These are phyloP conservation scores for Dasysyrphus tricinctus DNA, from an alignment of 2,888 invertebrate genomes.

Conservation along the genomic window DNA sequence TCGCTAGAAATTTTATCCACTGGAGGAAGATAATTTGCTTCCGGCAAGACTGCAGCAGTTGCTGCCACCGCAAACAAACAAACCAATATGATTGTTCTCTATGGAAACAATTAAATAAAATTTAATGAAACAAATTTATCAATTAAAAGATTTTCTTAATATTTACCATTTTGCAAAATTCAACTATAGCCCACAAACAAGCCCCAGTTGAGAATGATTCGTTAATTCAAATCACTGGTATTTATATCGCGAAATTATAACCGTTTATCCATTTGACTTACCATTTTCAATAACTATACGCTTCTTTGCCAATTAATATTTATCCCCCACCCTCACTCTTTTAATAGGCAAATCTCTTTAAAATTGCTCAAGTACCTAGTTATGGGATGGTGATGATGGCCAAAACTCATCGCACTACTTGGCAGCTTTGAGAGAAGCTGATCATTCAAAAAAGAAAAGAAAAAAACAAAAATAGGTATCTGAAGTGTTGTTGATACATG, in stretches of 20 bases:
- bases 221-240: slow-evolving; percentile 36
- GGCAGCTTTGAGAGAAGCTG: slow-evolving; percentile 1
- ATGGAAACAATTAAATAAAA: slow-evolving; percentile 2
- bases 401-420: slow-evolving; percentile 17
- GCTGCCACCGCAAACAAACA: slow-evolving; percentile 58
- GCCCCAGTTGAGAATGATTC: slow-evolving; percentile 67
- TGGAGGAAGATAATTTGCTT: slow-evolving; percentile 58
- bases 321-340: background rate
- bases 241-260: slow-evolving; percentile 59
- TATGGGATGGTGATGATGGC: background rate
- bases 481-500: slow-evolving; percentile 36
- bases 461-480: background rate
- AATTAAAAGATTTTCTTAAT: background rate
- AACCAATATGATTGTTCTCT: slow-evolving; percentile 56
- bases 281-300: slow-evolving; percentile 26
- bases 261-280: slow-evolving; percentile 33
- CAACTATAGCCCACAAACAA: slow-evolving; percentile 61
- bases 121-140: slow-evolving; percentile 4
- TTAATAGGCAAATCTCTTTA: background rate
- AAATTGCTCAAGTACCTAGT: slow-evolving; percentile 11
- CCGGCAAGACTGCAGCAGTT: slow-evolving; percentile 52
- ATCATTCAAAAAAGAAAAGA: slow-evolving; percentile 1
- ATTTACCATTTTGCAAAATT: slow-evolving; percentile 68
- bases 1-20: slow-evolving; percentile 65
- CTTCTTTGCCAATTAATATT: slow-evolving; percentile 5